Conservation (phyloP, 2,888 invertebrate genomes). For the Pyrrhia umbra region DNA sequence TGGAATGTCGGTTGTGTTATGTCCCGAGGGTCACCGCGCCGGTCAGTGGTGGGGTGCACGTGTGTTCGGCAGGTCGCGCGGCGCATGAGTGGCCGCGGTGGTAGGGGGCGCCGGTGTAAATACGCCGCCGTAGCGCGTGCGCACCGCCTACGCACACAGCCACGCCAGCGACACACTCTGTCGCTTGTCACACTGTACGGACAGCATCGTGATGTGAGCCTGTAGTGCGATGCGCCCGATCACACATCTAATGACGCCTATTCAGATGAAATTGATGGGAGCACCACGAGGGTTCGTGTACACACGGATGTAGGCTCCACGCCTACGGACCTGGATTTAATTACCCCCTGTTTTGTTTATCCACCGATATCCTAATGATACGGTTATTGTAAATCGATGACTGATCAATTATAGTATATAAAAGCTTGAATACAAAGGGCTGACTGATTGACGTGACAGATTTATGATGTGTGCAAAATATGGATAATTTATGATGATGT, state of each 20-base stretch:
- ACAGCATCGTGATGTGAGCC: slow-evolving; percentile 65
- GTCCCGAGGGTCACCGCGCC: slow-evolving; percentile 76
- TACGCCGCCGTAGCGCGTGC: slow-evolving; percentile 86
- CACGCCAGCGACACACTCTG: slow-evolving; percentile 67
- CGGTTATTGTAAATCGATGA: slow-evolving; percentile 32
- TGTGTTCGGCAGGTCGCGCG: slow-evolving; percentile 86
- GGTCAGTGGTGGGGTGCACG: slow-evolving; percentile 84
- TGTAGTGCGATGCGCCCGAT: slow-evolving; percentile 62
- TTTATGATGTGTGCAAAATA: slow-evolving; percentile 49
- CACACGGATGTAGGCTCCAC: slow-evolving; percentile 67
- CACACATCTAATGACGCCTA: slow-evolving; percentile 69
- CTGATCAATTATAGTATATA: slow-evolving; percentile 26
- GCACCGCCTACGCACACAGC: slow-evolving; percentile 80
- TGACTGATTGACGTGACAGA: slow-evolving; percentile 52
- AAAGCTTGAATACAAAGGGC: slow-evolving; percentile 37
- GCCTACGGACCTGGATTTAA: slow-evolving; percentile 58
- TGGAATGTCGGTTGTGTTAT: slow-evolving; percentile 71
- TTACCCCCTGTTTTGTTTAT: slow-evolving; percentile 41
- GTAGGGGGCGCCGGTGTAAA: slow-evolving; percentile 89
- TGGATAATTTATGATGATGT: slow-evolving; percentile 50
- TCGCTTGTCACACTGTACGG: slow-evolving; percentile 51
- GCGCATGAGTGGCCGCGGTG: slow-evolving; percentile 89
- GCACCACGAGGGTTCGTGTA: slow-evolving; percentile 66
- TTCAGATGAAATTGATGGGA: slow-evolving; percentile 73
- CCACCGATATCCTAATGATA: slow-evolving; percentile 31